Base-by-base conservation (phyloP, 2,113 vertebrate species). In the Ailuropoda melanoleuca region DNA sequence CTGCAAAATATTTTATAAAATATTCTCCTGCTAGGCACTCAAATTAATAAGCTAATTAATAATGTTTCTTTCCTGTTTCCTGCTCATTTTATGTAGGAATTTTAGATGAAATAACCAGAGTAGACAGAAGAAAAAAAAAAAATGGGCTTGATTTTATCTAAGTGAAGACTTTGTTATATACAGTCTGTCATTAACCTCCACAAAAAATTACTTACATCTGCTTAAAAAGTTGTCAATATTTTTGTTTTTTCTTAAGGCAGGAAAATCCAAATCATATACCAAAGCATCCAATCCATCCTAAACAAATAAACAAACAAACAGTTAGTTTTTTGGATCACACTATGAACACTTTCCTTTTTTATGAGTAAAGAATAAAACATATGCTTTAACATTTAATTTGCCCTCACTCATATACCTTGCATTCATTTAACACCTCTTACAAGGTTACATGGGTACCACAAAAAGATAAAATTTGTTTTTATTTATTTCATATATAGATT, bases 221-320 rank as follows among this genome's bases (percentile, higher is more conserved):
- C 99, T 99, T 98, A 99, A 99, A 98, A 99, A 99, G 99, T 99
- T 99, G 99, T 99, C 99, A 98, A 99, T 99, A 98, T 99, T 99
- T 99, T 99, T 99, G 99, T 99, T 99, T 99, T 99, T 99, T 99
- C 99, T 99, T 98, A 99, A 99, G 97, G 99, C 99, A 86, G 99
- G 99, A 98, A 99, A 99, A 99, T 99, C 99, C 98, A 99, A 99
- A 98, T 99, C 99, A 98, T 99, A 99, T 74, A 99, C 99, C 99
- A 99, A 98, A 90, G 99, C 99, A 97, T 99, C 99, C 99, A 99
- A 99, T 98, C 99, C 99, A 98, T 99, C 99, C 99, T 99, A 97
- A 92, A 90, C 84, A 96, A 86, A 96, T 85, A 98, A 90, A 95
- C 53, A 95, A 96, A 96, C 5, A 97, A 97, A 97, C 29, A 94